Base-by-base conservation (phyloP, 2,888 invertebrate species). In the Gymnocheta viridis region DNA sequence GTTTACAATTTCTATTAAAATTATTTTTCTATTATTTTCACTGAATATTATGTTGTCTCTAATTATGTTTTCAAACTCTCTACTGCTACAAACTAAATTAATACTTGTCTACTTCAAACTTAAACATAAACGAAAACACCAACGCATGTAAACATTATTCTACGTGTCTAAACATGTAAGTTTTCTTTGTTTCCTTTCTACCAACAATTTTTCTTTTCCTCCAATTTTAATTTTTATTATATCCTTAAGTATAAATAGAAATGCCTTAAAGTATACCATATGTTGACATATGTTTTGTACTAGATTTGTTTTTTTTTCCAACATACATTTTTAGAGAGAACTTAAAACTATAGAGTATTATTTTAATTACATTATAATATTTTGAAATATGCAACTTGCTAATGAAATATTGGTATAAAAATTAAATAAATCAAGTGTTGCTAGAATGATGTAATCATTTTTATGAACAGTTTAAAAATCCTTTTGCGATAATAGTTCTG, bases 21-120 rank as follows among this genome's bases (percentile, higher is more conserved):
- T 64, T 38, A 4, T 24, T 29, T 69, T 10, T 69, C 14, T 32
- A 14, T 38, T 19, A 70, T 64, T 79, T 77, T 77, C 74, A 82
- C 80, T 82, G 77, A 80, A 77, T 82, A 85, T 82, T 85, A 76
- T 82, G 51, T 73, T 82, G 60, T 76, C 82, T 69, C 64, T 80
- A 76, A 22, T 64, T 47, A 64, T 66, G 47, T 85, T 77, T 54
- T 69, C 17, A 7, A 69, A 27, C 12, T 66, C 58, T 58, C 66
- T 56, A 49, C 67, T 60, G 49, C 77, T 60, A 47, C 24, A 47
- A 74, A 29, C 7, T 9, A 27, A 27, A 17, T 54, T 27, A 44
- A 47, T 29, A 44, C 67, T 32, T 51, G n/a, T 41, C 24, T 44
- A 44, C 44, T 38, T 7, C 17, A 10, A 77, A 54, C 41, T 44